Evolutionary conservation across 2,888 invertebrate genomes (phyloP), one percentile per base, ranked within the genome.

Genomic region (Macrophya alboannulata): DNA sequence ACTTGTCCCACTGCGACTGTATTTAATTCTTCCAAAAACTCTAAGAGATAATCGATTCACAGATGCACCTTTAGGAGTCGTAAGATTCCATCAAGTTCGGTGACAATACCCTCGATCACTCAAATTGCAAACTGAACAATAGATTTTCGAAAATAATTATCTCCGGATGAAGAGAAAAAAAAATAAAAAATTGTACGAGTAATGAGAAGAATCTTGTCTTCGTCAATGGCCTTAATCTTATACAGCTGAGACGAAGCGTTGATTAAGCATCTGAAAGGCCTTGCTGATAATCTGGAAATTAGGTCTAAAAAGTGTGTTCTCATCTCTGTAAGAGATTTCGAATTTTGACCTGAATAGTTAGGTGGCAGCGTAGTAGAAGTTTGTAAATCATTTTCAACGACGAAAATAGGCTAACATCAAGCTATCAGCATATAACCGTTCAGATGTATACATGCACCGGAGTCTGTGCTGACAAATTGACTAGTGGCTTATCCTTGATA

Each of bases 291-390:
- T 45, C 45, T 45, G 4, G 4, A 74, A 45, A 45, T 74, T 74
- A 21, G n/a, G 25, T 45, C 17, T 25, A 0, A 74, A 25, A 45
- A 45, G 21, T 21, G 6, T 25, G 21, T 74, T 74, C 43, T 45
- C n/a, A 74, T 5, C 45, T n/a, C 31, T 31, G 3, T 31, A 31
- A 40, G 71, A 17, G 8, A 40, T 71, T 71, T 6, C 17, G 8
- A 40, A 74, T 74, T 45, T n/a, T 45, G 45, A 74, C 74, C 74
- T 74, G 45, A 45, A 74, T 74, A 74, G 74, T 74, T 25, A 25
- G 45, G 45, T 45, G 45, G 45, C 45, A 45, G 45, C 45, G 15
- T 4, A 21, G 74, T 25, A 21, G 74, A 12, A 45, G 45, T 45
- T 74, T 45, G 21, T 74, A 74, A 74, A 45, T 74, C 74, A 74